Conservation (phyloP, 2,113 vertebrate genomes). For the Empidonax alnorum region DNA sequence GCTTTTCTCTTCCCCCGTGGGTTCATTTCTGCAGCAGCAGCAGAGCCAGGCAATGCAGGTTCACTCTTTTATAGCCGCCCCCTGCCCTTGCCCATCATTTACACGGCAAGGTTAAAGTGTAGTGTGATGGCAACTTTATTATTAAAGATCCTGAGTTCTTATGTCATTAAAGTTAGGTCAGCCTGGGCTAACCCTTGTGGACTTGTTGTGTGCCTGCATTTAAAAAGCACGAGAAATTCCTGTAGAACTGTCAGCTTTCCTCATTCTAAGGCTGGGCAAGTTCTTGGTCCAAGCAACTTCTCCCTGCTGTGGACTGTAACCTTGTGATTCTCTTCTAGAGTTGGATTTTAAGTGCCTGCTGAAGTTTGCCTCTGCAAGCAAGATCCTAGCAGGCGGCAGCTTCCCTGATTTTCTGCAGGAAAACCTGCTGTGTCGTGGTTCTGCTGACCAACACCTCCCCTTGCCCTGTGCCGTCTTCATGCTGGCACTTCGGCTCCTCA, state of each 20-base stretch:
- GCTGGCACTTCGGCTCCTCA: not conserved
- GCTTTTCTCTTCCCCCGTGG: not conserved
- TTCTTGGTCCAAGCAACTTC: not conserved
- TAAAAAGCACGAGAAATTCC: not conserved
- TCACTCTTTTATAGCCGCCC: not conserved
- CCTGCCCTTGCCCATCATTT: not conserved
- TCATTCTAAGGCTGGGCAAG: not conserved
- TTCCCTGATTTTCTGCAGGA: not conserved
- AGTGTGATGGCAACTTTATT: not conserved
- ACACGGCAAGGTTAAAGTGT: rapidly evolving
- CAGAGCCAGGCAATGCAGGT: not conserved
- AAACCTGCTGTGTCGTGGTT: not conserved
- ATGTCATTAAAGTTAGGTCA: not conserved
- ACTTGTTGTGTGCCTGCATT: not conserved
- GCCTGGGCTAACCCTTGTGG: not conserved
- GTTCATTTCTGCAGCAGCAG: not conserved
- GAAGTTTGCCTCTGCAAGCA: not conserved
- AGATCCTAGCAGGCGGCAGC: not conserved
- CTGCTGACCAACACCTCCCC: not conserved
- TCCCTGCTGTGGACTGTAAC: not conserved
- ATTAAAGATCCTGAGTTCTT: not conserved
- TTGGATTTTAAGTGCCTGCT: not conserved
- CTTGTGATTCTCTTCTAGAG: not conserved
- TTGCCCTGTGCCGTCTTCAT: not conserved
- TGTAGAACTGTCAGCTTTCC: not conserved